A percentile compares a stretch with the other conserved stretches of the same genome.
Evolutionary conservation across 2,888 invertebrate species (phyloP).

Genomic region (Bibio marci): DNA sequence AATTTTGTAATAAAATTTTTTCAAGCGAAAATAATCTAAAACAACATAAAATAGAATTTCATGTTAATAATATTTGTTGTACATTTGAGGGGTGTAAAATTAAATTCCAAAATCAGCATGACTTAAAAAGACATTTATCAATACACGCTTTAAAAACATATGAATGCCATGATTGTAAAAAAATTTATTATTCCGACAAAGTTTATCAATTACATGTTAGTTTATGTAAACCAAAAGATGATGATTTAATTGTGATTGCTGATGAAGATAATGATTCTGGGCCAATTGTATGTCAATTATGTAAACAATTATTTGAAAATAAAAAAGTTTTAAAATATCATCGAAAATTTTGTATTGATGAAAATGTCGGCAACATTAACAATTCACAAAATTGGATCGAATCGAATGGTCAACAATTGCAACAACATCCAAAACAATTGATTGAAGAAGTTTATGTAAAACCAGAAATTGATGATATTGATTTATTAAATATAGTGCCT

Average conservation of each 20-base stretch:
- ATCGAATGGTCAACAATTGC: no score
- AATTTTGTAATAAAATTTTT: no score
- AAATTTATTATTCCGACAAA: not conserved
- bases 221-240: not conserved
- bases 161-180: not conserved
- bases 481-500: no score
- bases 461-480: not conserved
- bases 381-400: not conserved
- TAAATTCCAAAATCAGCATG: not conserved
- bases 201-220: not conserved
- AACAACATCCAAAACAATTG: not conserved
- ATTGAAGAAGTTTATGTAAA: not conserved
- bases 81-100: not conserved
- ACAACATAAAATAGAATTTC: no score
- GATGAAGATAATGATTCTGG: not conserved
- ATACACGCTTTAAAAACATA: not conserved
- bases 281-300: slow-evolving; percentile 1
- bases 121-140: not conserved
- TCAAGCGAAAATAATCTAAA: no score
- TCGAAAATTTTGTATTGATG: slow-evolving; percentile 1
- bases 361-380: not conserved
- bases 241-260: not conserved
- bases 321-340: slow-evolving; percentile 2
- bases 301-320: slow-evolving; percentile 6
- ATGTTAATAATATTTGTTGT: not conserved